These are phyloP conservation scores for Erinaceus europaeus DNA, from an alignment of 2,113 vertebrate species.

Conservation along the genomic window DNA sequence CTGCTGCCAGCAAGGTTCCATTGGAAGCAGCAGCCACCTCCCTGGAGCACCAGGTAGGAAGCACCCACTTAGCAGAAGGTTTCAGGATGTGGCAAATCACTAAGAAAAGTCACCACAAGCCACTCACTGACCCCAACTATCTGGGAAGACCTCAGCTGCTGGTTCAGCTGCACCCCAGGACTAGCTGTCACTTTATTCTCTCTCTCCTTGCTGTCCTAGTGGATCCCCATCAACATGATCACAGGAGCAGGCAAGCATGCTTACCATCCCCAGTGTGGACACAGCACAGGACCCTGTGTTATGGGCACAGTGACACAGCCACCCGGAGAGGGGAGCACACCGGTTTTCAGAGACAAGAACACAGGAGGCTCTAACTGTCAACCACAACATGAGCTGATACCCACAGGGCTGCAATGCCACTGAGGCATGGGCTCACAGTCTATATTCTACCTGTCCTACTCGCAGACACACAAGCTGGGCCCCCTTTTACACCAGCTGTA, in stretches of 20 bases:
- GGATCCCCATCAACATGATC: background rate
- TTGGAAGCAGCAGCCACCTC: background rate
- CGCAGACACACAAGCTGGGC: background rate
- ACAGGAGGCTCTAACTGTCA: background rate
- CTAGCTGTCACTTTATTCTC: background rate
- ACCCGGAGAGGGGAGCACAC: background rate
- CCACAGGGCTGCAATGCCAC: background rate
- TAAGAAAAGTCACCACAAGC: background rate
- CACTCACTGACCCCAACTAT: background rate
- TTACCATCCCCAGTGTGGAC: background rate
- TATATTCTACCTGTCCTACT: background rate
- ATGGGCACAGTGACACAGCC: background rate
- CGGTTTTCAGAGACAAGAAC: background rate
- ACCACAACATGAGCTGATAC: rapidly evolving
- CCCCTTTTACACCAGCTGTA: background rate
- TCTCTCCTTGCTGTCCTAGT: background rate
- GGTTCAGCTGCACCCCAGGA: too few species aligned
- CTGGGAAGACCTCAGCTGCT: background rate
- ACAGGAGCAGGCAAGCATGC: background rate
- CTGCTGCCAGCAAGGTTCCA: background rate
- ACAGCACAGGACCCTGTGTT: background rate
- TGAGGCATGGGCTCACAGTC: background rate
- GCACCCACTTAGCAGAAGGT: background rate
- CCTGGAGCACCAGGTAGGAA: background rate
- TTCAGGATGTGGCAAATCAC: background rate